A percentile compares a stretch with the other conserved stretches of the same genome.
phyloP scores from a whole-genome alignment of 1,140 invertebrate genomes.

The Sweltsa coloradensis region DNA sequence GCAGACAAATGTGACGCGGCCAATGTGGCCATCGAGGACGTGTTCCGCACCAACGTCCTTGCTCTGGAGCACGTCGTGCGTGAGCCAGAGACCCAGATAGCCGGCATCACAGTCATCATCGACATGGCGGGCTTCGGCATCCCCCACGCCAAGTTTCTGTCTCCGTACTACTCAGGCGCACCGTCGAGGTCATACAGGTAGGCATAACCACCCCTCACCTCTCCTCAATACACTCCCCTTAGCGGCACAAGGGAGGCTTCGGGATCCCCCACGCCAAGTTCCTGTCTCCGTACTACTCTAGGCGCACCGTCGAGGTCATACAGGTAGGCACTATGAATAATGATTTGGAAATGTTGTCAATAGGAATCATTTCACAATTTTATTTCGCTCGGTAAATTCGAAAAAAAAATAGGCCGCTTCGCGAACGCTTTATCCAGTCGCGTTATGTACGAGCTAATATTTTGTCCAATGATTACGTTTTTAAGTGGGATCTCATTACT shows the following conservation, averaged over 20 bases:
- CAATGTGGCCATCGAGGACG: conserved; percentile 30
- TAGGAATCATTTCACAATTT: no score
- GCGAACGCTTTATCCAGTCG: no score
- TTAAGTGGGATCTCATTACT: no score
- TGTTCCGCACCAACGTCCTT: conserved; percentile 33
- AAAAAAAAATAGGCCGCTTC: no score
- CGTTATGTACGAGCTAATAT: no score
- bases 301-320: conserved; percentile 30
- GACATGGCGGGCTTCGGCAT: conserved; percentile 32
- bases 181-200: conserved; percentile 29
- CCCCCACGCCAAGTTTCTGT: conserved; percentile 33
- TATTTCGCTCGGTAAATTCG: no score
- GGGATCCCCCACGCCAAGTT: conserved; percentile 33
- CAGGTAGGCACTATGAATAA: conserved; percentile 15
- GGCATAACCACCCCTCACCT: no score
- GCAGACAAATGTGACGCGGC: conserved; percentile 32
- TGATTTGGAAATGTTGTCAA: not conserved
- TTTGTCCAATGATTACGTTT: no score
- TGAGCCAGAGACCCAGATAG: conserved; percentile 32
- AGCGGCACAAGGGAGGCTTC: no score
- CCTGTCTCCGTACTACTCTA: conserved; percentile 32
- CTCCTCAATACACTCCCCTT: no score
- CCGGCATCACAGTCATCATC: conserved; percentile 30
- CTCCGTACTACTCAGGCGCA: conserved; percentile 32
- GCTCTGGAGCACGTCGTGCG: conserved; percentile 32